Percentiles rank a stretch among this genome's conserved stretches.
Conservation (phyloP, 2,888 invertebrate genomes). For the Drosophila percnosoma region DNA sequence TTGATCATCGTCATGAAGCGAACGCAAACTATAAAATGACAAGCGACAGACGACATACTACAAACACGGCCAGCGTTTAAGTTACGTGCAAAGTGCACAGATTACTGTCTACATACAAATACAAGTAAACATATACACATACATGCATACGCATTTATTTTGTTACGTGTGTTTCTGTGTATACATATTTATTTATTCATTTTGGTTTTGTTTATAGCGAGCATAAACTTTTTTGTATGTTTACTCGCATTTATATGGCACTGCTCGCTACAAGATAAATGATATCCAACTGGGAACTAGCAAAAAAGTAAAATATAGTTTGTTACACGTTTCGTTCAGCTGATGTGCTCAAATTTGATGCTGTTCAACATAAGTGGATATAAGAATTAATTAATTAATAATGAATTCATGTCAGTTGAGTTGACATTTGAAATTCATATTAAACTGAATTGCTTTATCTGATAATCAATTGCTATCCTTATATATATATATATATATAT, state of each 20-base stretch:
- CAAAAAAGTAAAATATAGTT: not conserved
- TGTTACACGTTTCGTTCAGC: not conserved
- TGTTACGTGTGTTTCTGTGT: not conserved
- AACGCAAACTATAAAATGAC: constrained; percentile 58
- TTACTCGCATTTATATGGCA: constrained; percentile 17
- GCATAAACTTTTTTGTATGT: constrained; percentile 4
- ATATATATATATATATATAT: not conserved
- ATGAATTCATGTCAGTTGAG: not conserved
- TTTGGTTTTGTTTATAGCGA: constrained; percentile 32
- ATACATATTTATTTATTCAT: constrained; percentile 23
- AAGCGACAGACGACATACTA: constrained; percentile 23
- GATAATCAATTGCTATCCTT: not conserved
- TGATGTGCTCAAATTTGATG: too few relatives aligned
- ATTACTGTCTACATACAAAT: constrained; percentile 22
- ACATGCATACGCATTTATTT: constrained; percentile 9
- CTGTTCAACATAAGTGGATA: not conserved
- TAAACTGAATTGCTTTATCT: not conserved
- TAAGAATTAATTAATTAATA: not conserved
- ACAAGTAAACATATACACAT: not conserved
- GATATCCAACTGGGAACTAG: not conserved
- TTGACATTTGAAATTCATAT: not conserved
- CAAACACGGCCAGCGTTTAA: constrained; percentile 45
- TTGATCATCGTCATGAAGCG: constrained; percentile 49
- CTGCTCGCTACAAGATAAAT: constrained; percentile 35
- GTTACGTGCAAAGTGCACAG: constrained; percentile 60